Evolutionary conservation across 2,888 invertebrate genomes (phyloP), one percentile per base, ranked within the genome.

Genomic region (Ethmia dodecea): DNA sequence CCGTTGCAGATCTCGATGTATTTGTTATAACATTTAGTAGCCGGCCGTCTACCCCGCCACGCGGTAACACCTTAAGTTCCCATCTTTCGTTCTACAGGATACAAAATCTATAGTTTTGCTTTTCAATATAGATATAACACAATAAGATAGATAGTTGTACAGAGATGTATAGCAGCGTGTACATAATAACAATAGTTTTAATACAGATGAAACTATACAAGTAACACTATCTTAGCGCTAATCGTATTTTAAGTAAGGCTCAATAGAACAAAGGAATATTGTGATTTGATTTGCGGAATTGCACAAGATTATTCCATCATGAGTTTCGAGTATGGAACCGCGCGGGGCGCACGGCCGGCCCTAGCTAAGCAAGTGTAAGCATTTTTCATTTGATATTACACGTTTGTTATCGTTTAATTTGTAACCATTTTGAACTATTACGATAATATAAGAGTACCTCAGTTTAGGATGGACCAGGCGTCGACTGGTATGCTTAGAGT

Each of bases 381-480:
- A 80, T 75, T 73, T 71, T 83, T 83, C 61, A 72, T 81, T 86
- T 86, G 60, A 64, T 74, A 80, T 73, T 81, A 84, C 76, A 83
- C 71, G 67, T 81, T 78, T 84, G 86, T 86, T 86, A 83, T 72
- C 71, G 83, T 83, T 86, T 86, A 43, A 74, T 86, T 86, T 84
- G 73, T 84, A 83, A 81, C 78, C 77, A 77, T 80, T 80, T 81
- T 57, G 10, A 83, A 81, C 75, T 83, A 84, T 81, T 83, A 80
- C 75, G 63, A 76, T 80, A 79, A 73, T 68, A 77, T 79, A 81
- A 72, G 77, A 70, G 68, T 78, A 84, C 77, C 83, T 86, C 84
- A 79, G 81, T 79, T 83, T 78, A 84, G 78, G 84, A 81, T 79
- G 78, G 83, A 83, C 83, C 83, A 84, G 80, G 81, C 83, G 83